Evolutionary conservation across 2,888 invertebrate genomes (phyloP).

Genomic region (Tridacna gigas): DNA sequence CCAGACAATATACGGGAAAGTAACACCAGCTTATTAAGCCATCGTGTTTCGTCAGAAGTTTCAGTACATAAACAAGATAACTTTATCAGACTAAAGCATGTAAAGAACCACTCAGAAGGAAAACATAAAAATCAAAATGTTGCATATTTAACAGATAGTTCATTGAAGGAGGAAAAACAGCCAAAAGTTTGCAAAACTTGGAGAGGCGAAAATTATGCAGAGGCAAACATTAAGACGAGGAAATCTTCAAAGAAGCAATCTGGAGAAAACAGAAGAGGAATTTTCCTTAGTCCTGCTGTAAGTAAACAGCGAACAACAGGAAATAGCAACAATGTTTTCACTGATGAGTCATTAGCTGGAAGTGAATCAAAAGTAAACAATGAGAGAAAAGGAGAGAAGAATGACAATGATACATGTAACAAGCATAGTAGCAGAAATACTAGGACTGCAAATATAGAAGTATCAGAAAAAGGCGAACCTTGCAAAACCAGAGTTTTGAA

Average conservation of each 20-base stretch:
- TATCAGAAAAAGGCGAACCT: not conserved
- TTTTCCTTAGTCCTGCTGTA: no score
- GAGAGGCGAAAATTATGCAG: not conserved
- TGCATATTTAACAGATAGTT: not conserved
- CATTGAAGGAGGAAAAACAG: not conserved
- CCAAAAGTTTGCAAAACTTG: no score
- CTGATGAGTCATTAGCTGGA: not conserved
- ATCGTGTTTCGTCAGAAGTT: no score
- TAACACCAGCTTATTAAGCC: not conserved
- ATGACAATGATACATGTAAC: conserved; percentile 1
- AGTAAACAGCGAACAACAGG: not conserved
- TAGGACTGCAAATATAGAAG: not conserved
- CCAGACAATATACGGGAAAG: not conserved
- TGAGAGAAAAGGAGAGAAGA: not conserved
- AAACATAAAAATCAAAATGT: not conserved
- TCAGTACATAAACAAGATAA: not conserved
- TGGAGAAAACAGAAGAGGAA: not conserved
- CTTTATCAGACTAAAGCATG: not conserved
- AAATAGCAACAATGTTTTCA: not conserved
- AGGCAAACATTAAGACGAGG: not conserved
- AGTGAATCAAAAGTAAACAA: not conserved
- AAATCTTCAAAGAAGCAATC: not conserved
- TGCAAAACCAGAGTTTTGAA: not conserved
- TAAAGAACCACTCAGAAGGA: not conserved
- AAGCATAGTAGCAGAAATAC: not conserved